These are phyloP conservation scores for Palaemon carinicauda DNA, from an alignment of 1,140 invertebrate genomes.

Conservation along the genomic window DNA sequence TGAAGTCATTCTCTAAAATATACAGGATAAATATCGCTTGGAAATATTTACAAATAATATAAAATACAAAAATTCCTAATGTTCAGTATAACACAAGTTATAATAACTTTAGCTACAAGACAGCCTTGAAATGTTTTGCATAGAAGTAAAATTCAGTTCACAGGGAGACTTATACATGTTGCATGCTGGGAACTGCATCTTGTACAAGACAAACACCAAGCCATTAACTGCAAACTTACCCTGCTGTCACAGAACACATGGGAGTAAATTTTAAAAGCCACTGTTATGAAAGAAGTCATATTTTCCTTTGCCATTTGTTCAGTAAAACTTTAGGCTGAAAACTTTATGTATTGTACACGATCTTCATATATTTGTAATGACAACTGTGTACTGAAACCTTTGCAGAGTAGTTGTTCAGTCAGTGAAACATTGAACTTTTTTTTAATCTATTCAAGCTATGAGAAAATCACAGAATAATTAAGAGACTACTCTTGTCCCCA, in stretches of 20 bases:
- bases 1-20: too few species aligned
- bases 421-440: conserved; percentile 20
- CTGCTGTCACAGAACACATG: background rate
- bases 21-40: background rate
- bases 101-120: conserved; percentile 21
- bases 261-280: background rate
- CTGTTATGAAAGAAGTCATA: background rate
- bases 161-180: conserved; percentile 17
- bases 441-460: conserved; percentile 30
- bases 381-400: background rate
- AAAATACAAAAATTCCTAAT: background rate
- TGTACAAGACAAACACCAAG: conserved; percentile 32
- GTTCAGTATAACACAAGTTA: background rate
- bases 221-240: background rate
- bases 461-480: conserved; percentile 47
- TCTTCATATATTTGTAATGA: background rate
- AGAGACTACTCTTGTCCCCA: conserved; percentile 20
- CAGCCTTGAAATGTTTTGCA: conserved; percentile 31
- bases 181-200: conserved; percentile 35
- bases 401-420: conserved; percentile 16
- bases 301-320: background rate
- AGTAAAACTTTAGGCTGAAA: background rate
- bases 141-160: conserved; percentile 39
- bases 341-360: background rate
- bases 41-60: background rate